Evolutionary conservation across 2,113 vertebrate species (phyloP).

Genomic region (Aphelocoma coerulescens): DNA sequence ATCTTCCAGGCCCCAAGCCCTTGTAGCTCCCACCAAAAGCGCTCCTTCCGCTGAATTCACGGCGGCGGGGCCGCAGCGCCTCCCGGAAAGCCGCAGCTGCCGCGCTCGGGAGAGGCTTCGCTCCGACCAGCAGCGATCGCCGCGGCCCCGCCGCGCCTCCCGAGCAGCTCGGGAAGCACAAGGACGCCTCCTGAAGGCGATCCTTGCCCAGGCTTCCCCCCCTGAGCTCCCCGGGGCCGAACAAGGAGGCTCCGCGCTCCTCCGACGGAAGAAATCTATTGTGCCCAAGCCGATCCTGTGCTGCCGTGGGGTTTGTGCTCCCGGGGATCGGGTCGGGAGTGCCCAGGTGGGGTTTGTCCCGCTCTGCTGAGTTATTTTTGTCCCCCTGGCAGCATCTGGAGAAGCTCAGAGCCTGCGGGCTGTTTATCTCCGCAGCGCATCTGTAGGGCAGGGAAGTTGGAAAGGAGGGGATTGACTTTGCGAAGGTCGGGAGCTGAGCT

Average conservation of each 20-base stretch:
- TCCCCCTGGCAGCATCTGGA: background rate
- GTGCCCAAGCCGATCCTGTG: fast-evolving
- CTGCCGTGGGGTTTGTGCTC: background rate
- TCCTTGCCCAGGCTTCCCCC: no score
- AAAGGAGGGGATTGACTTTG: background rate
- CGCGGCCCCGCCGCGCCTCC: background rate
- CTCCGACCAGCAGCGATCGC: background rate
- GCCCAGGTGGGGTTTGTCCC: fast-evolving
- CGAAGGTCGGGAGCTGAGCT: background rate
- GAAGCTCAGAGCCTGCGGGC: background rate
- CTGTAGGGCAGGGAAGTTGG: background rate
- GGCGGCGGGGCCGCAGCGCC: background rate
- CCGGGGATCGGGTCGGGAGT: fast-evolving
- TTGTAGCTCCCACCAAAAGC: background rate
- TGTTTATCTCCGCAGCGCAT: background rate
- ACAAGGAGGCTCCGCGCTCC: fast-evolving
- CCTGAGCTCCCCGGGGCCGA: fast-evolving
- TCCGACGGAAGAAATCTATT: background rate
- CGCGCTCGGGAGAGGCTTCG: background rate
- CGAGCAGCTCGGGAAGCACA: conserved; percentile 2
- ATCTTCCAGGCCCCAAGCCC: background rate
- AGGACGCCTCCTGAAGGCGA: conserved; percentile 62
- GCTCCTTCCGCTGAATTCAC: fast-evolving
- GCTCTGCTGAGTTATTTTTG: background rate
- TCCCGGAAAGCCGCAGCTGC: background rate